phyloP scores from a whole-genome alignment of 1,140 invertebrate genomes.

The Lepidotrigona ventralis region DNA sequence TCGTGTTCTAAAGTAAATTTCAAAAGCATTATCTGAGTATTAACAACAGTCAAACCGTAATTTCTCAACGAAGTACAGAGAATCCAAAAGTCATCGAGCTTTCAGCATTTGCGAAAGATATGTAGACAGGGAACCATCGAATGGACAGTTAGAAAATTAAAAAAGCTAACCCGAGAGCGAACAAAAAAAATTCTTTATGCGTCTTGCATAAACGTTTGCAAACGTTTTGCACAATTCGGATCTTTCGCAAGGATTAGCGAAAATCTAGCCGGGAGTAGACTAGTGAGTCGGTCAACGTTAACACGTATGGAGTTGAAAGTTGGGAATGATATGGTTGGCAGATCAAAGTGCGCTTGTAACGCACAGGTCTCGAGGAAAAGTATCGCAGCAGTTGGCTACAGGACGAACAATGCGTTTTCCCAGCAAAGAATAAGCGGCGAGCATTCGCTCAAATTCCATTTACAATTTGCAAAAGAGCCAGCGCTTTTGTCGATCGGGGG shows the following conservation, averaged over 20 bases:
- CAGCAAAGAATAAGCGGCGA: not conserved
- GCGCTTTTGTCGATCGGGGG: slow-evolving; percentile 49
- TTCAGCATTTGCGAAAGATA: not conserved
- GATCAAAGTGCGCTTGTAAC: slow-evolving; percentile 35
- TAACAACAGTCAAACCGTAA: not conserved
- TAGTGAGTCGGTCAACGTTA: not conserved
- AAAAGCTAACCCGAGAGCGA: not conserved
- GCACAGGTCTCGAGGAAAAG: slow-evolving; percentile 26
- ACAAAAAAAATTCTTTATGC: not conserved
- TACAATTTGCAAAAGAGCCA: slow-evolving; percentile 59
- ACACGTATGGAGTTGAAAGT: not conserved
- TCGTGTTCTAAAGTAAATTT: too few relatives aligned
- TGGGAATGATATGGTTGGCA: not conserved
- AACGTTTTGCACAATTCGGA: not conserved
- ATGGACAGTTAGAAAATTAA: not conserved
- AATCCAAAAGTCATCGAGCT: not conserved
- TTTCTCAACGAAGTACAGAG: slow-evolving; percentile 4
- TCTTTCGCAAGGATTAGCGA: too few relatives aligned
- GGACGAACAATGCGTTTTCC: slow-evolving; percentile 1
- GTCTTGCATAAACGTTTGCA: not conserved
- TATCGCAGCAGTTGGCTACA: not conserved
- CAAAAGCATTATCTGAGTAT: too few relatives aligned
- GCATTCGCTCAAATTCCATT: not conserved
- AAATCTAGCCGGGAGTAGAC: not conserved
- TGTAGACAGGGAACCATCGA: too few relatives aligned